phyloP scores from a whole-genome alignment of 2,797 vertebrate genomes.

The Rhabdomys pumilio region DNA sequence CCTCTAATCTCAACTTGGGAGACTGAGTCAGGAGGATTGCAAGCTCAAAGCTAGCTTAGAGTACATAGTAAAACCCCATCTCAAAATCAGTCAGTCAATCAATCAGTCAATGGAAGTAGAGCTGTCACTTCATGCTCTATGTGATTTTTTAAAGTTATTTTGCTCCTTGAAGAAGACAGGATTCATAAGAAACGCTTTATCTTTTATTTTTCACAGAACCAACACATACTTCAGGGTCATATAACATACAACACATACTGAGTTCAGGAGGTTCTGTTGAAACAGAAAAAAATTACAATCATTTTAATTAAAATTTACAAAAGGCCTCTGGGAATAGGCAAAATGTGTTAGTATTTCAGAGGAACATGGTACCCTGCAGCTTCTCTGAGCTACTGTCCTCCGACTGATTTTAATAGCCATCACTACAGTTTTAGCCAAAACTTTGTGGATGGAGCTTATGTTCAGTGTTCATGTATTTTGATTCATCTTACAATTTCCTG shows the following conservation, averaged over 20 bases:
- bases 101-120: too few species aligned
- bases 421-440: slow-evolving; percentile 14
- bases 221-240: neutral
- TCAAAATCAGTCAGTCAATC: neutral
- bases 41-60: too few species aligned
- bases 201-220: slow-evolving; percentile 40
- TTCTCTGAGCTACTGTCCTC: neutral
- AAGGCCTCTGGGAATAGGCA: neutral
- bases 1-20: neutral
- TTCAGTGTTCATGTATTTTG: neutral
- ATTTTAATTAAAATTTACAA: slow-evolving; percentile 1
- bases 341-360: slow-evolving; percentile 3
- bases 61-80: neutral
- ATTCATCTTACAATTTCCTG: slow-evolving; percentile 43
- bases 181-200: neutral
- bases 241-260: neutral
- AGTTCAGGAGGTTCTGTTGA: neutral
- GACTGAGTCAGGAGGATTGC: neutral
- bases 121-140: neutral
- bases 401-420: neutral
- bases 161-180: neutral
- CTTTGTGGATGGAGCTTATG: slow-evolving; percentile 16
- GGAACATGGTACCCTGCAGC: neutral
- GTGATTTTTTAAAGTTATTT: neutral
- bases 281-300: slow-evolving; percentile 3